Base-by-base conservation (phyloP, 2,888 invertebrate species). In the Theodoxus fluviatilis region DNA sequence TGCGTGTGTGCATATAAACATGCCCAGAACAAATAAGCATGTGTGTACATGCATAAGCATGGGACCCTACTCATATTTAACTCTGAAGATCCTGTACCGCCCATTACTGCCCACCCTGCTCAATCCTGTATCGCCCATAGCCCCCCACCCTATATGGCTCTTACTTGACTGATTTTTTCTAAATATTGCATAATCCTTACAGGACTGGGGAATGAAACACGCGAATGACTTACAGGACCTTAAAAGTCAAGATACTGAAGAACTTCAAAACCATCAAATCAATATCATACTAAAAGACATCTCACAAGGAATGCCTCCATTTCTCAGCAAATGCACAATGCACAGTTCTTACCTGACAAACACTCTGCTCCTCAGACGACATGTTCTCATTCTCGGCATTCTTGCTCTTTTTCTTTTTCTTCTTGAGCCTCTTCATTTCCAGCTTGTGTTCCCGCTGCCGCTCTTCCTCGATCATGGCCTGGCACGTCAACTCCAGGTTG, bases 401-500 rank as follows among this genome's bases (percentile, higher is more conserved):
- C 70, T 79, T 82, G 15, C 83, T 82, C 71, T 83, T 82, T 76
- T 84, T 84, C 76, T 83, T 83, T 70, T 82, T 83, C 67, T 79
- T 78, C 71, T 93, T 93, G 67, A 94, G 91, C 87, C 95, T 93
- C 87, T 95, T 94, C 85, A 93, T 93, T 87, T 96, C 94, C 82
- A 93, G 93, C 79, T 93, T 91, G 80, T 94, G 92, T 82, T 94
- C 93, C 83, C 94, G 93, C 7, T 92, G 92, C 74, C 92, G 91
- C 87, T 96, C 95, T 80, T 95, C 95, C 79, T 94, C 92, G 65
- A 93, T 92, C 74, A 96, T 90, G 88, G 96, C 95, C 78, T 94
- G 93, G 83, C 94, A 96, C 38, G 95, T 89, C 75, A 95, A 89
- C 88, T 96, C 95, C 74, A 96, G 89, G 84, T 95, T 94, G 57